phyloP scores from a whole-genome alignment of 2,888 invertebrate genomes.

The Philonicus albiceps region DNA sequence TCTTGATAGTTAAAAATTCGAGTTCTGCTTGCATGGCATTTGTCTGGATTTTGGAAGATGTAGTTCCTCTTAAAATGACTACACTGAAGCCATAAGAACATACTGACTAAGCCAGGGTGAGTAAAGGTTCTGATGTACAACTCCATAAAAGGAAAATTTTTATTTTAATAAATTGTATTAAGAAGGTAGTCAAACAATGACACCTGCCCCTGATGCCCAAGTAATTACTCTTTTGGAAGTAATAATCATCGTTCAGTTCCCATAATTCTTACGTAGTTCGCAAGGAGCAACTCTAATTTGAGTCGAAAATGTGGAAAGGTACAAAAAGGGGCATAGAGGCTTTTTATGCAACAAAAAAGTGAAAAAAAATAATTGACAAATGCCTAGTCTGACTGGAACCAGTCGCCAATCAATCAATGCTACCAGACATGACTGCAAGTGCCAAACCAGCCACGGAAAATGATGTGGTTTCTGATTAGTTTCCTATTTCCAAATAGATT shows the following conservation, averaged over 20 bases:
- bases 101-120: background rate
- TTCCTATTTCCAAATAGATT: background rate
- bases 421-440: slow-evolving; percentile 17
- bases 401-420: background rate
- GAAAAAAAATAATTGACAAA: slow-evolving; percentile 18
- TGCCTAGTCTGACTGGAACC: background rate
- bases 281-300: background rate
- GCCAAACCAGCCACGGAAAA: background rate
- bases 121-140: background rate
- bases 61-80: background rate
- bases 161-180: background rate
- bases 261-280: background rate
- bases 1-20: no score
- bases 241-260: background rate
- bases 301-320: background rate
- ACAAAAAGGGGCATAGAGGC: background rate
- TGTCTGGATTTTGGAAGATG: background rate
- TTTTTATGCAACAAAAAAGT: slow-evolving; percentile 10
- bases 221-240: background rate
- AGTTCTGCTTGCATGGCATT: background rate
- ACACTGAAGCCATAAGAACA: background rate
- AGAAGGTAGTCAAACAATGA: background rate
- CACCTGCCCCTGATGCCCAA: background rate
- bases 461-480: background rate
- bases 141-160: background rate